These are phyloP conservation scores for Neodiprion fabricii DNA, from an alignment of 1,140 invertebrate genomes.

Conservation along the genomic window DNA sequence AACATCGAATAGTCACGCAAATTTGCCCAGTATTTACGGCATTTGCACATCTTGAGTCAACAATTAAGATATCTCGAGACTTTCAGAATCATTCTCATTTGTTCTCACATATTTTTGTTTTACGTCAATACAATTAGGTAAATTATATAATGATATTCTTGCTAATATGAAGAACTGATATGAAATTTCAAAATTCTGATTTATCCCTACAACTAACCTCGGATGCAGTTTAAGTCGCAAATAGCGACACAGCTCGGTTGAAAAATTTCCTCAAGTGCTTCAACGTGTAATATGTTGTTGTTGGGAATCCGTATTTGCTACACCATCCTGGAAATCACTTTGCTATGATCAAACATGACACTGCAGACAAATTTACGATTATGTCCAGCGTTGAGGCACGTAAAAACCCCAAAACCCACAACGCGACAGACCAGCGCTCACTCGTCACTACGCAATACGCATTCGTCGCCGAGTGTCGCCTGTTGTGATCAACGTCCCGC, in stretches of 20 bases:
- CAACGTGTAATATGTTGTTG: neutral
- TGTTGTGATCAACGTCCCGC: constrained; percentile 37
- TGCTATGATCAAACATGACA: neutral
- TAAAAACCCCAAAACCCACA: neutral
- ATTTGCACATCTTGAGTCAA: too few species aligned
- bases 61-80: too few species aligned
- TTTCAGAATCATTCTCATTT: too few species aligned
- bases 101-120: too few species aligned
- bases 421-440: neutral
- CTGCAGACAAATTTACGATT: neutral
- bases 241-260: constrained; percentile 30
- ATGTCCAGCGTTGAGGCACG: neutral
- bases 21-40: too few species aligned
- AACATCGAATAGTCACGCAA: too few species aligned
- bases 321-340: too few species aligned
- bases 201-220: constrained; percentile 34
- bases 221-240: constrained; percentile 32
- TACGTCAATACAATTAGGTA: too few species aligned
- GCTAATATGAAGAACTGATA: neutral
- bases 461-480: constrained; percentile 32
- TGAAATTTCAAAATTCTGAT: too few species aligned
- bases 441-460: neutral
- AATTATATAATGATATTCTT: too few species aligned
- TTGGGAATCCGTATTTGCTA: neutral
- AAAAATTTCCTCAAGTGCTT: neutral